Evolutionary conservation across 2,113 vertebrate genomes (phyloP).

Genomic region (Coregonus clupeaformis): DNA sequence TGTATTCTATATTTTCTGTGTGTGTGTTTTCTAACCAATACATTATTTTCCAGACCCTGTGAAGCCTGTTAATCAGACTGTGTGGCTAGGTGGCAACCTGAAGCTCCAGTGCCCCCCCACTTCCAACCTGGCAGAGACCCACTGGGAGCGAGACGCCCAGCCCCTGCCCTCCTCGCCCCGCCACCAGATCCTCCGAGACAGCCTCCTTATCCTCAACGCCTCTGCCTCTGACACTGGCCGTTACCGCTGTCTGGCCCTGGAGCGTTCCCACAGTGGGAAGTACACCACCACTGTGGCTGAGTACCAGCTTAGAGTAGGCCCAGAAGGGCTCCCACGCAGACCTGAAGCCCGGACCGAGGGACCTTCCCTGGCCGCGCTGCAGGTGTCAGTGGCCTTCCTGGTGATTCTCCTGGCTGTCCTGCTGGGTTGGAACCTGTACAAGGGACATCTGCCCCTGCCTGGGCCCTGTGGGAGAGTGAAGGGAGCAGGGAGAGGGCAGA

Average conservation of each 20-base stretch:
- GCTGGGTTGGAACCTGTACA: constrained; percentile 71
- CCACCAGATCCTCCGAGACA: constrained; percentile 48
- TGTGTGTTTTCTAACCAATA: not conserved
- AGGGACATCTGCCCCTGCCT: constrained; percentile 57
- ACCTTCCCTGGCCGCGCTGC: constrained; percentile 37
- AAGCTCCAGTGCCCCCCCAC: constrained; percentile 59
- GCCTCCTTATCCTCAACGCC: constrained; percentile 64
- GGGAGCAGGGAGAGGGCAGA: not conserved
- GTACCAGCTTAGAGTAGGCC: constrained; percentile 48
- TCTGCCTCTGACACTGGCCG: constrained; percentile 34
- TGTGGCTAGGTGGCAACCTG: constrained; percentile 49
- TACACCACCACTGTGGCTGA: constrained; percentile 37
- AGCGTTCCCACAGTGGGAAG: constrained; percentile 49
- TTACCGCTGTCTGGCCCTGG: constrained; percentile 69
- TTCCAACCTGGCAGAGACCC: constrained; percentile 65
- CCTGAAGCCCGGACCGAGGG: constrained; percentile 11
- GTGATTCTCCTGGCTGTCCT: constrained; percentile 53
- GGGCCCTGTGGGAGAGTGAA: constrained; percentile 24
- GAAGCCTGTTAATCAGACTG: constrained; percentile 15
- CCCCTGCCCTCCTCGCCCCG: constrained; percentile 26
- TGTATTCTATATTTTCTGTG: not conserved
- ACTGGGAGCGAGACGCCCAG: constrained; percentile 53
- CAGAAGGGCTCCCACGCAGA: accelerated
- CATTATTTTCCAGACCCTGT: constrained; percentile 54
- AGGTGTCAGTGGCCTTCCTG: constrained; percentile 42